These are phyloP conservation scores for Drosophila yakuba DNA, from an alignment of 1,140 invertebrate genomes.

Conservation along the genomic window DNA sequence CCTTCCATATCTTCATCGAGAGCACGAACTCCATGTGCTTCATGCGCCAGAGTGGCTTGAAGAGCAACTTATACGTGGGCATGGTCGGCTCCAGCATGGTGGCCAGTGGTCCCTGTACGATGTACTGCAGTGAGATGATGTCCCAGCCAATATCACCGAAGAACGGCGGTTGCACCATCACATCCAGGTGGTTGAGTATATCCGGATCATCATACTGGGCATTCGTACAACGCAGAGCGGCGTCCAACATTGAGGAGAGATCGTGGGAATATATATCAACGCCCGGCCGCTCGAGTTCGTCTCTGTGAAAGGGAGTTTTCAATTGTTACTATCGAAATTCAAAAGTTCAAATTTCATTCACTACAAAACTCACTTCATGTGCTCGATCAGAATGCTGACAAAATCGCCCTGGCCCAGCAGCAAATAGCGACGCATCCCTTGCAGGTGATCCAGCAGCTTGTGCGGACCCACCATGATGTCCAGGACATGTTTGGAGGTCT, in stretches of 20 bases:
- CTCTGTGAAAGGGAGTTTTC: slow-evolving; percentile 86
- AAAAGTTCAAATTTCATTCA: not conserved
- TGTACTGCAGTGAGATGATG: slow-evolving; percentile 97
- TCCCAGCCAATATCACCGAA: slow-evolving; percentile 97
- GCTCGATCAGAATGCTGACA: slow-evolving; percentile 95
- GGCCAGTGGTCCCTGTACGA: slow-evolving; percentile 96
- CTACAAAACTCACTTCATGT: slow-evolving; percentile 90
- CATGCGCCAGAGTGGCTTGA: slow-evolving; percentile 96
- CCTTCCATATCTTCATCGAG: slow-evolving; percentile 92
- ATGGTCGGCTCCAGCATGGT: slow-evolving; percentile 95
- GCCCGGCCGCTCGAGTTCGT: slow-evolving; percentile 96
- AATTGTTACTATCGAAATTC: not conserved
- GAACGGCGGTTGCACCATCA: slow-evolving; percentile 91
- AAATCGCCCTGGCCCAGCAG: slow-evolving; percentile 98
- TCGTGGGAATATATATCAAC: slow-evolving; percentile 94
- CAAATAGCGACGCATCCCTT: slow-evolving; percentile 95
- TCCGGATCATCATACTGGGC: slow-evolving; percentile 97
- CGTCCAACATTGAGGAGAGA: slow-evolving; percentile 94
- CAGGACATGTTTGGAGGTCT: slow-evolving; percentile 94
- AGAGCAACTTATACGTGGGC: slow-evolving; percentile 94
- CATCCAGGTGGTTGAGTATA: slow-evolving; percentile 94
- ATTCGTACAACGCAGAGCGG: slow-evolving; percentile 96
- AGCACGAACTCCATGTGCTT: slow-evolving; percentile 97
- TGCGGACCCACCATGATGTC: slow-evolving; percentile 94
- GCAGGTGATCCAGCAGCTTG: slow-evolving; percentile 95